Evolutionary conservation across 2,888 invertebrate species (phyloP).

Genomic region (Pollenia amentaria): DNA sequence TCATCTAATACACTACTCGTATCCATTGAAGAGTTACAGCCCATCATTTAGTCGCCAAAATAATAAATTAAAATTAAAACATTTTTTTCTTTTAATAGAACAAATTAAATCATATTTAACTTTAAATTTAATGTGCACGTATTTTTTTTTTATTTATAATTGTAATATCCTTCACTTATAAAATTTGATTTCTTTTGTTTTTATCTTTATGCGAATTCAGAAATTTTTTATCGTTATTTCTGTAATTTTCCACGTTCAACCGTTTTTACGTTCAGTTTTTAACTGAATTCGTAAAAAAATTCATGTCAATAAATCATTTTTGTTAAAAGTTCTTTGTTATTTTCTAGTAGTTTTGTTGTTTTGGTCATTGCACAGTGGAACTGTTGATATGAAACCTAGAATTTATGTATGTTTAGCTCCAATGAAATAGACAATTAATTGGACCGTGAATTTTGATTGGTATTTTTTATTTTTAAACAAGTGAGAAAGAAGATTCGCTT

Average conservation of each 20-base stretch:
- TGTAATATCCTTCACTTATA: constrained; percentile 9
- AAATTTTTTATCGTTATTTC: neutral
- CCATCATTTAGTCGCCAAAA: constrained; percentile 76
- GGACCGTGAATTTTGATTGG: too few species aligned
- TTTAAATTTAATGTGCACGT: neutral
- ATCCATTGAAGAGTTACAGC: constrained; percentile 82
- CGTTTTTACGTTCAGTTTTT: constrained; percentile 36
- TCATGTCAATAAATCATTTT: constrained; percentile 55
- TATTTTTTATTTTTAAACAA: too few species aligned
- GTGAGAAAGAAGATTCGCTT: too few species aligned
- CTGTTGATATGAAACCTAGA: neutral
- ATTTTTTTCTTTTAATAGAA: neutral
- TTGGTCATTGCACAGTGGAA: constrained; percentile 32
- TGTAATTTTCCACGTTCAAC: constrained; percentile 13
- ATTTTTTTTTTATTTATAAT: neutral
- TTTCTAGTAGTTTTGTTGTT: constrained; percentile 5
- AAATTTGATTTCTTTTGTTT: constrained; percentile 1
- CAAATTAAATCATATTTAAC: neutral
- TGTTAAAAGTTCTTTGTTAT: constrained; percentile 30
- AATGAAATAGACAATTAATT: too few species aligned
- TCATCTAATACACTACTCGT: constrained; percentile 76
- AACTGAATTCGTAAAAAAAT: constrained; percentile 48
- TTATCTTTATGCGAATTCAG: constrained; percentile 8
- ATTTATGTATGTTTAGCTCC: too few species aligned
- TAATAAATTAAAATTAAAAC: constrained; percentile 28